Evolutionary conservation across 2,888 invertebrate genomes (phyloP).

Genomic region (Himalopsyche kuldschensis): DNA sequence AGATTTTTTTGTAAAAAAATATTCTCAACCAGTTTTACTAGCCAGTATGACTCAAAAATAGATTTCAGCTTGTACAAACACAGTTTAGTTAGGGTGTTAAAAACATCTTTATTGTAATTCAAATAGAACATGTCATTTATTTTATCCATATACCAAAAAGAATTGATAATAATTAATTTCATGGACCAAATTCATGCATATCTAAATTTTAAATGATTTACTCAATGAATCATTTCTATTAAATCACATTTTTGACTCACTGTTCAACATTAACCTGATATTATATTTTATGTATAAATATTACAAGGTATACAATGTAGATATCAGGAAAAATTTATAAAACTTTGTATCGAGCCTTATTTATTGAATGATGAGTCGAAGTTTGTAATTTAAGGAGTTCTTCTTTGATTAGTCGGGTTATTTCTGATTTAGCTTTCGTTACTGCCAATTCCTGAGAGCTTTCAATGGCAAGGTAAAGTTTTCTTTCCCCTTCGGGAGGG

Average conservation of each 20-base stretch:
- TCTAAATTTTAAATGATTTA: too few relatives aligned
- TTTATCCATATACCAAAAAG: too few relatives aligned
- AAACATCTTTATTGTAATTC: too few relatives aligned
- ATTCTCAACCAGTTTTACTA: too few relatives aligned
- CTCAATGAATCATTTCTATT: not conserved
- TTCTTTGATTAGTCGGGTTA: constrained; percentile 96
- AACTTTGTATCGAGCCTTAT: constrained; percentile 94
- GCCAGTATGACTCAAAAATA: too few relatives aligned
- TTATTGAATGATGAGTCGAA: constrained; percentile 82
- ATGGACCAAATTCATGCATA: too few relatives aligned
- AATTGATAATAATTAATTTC: too few relatives aligned
- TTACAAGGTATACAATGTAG: not conserved
- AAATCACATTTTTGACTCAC: not conserved
- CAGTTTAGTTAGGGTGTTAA: too few relatives aligned
- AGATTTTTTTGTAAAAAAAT: too few relatives aligned
- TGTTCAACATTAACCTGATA: too few relatives aligned
- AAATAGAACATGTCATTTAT: too few relatives aligned
- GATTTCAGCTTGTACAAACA: too few relatives aligned
- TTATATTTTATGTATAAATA: not conserved
- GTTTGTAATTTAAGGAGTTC: constrained; percentile 91
- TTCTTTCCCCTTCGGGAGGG: constrained; percentile 91
- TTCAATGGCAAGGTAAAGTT: constrained; percentile 97
- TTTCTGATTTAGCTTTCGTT: constrained; percentile 94
- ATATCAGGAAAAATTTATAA: constrained; percentile 57
- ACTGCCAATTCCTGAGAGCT: constrained; percentile 96